Percentiles rank a stretch among this genome's conserved stretches.
phyloP scores from a whole-genome alignment of 2,888 invertebrate genomes.

The Miltochrista miniata region DNA sequence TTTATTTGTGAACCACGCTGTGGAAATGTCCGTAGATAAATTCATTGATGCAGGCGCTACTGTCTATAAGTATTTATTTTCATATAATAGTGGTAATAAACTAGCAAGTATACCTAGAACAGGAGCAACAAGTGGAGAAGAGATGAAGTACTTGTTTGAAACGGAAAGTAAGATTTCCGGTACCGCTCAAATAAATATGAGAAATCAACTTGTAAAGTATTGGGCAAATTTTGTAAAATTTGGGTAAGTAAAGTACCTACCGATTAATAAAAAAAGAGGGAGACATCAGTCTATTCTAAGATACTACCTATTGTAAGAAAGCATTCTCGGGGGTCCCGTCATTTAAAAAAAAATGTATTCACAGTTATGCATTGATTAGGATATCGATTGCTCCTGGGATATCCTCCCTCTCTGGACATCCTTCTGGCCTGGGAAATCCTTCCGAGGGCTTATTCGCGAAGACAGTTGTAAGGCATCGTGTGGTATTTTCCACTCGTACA shows the following conservation, averaged over 20 bases:
- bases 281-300: too few species aligned
- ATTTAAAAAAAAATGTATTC: too few species aligned
- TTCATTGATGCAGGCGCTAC: constrained; percentile 38
- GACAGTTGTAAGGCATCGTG: too few species aligned
- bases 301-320: too few species aligned
- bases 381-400: too few species aligned
- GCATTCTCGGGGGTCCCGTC: too few species aligned
- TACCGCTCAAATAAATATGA: constrained; percentile 45
- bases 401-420: too few species aligned
- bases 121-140: constrained; percentile 50
- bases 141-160: constrained; percentile 46
- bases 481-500: too few species aligned
- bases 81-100: constrained; percentile 42
- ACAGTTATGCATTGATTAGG: too few species aligned
- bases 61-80: constrained; percentile 49
- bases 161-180: constrained; percentile 21
- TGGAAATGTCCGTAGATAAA: constrained; percentile 44
- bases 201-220: constrained; percentile 46
- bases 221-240: constrained; percentile 60
- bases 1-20: constrained; percentile 41
- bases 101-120: constrained; percentile 37
- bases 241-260: constrained; percentile 52
- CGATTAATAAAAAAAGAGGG: too few species aligned
- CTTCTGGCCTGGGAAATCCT: too few species aligned
- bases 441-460: too few species aligned